Evolutionary conservation across 2,113 vertebrate genomes (phyloP).

Genomic region (Gila orcuttii): DNA sequence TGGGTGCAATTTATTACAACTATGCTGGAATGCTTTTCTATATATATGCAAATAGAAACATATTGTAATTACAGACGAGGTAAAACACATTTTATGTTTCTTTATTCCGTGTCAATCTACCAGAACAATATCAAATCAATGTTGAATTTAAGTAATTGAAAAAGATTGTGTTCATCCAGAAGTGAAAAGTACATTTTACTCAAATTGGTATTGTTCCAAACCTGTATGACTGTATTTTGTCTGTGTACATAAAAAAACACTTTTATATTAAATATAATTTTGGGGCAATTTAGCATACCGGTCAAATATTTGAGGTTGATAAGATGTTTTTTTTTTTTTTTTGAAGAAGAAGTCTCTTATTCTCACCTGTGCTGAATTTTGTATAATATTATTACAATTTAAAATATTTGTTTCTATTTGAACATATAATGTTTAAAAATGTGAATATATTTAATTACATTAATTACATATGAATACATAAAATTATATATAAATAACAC

Average conservation of each 20-base stretch:
- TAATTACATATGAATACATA: no score
- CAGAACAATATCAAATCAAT: constrained; percentile 28
- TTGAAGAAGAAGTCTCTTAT: not conserved
- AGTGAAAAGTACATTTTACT: not conserved
- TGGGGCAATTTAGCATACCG: not conserved
- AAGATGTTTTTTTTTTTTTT: not conserved
- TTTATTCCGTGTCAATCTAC: constrained; percentile 19
- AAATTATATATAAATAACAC: no score
- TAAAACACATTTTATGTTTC: constrained; percentile 39
- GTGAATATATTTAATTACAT: no score
- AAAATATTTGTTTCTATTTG: no score
- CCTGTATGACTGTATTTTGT: constrained; percentile 6
- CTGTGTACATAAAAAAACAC: not conserved
- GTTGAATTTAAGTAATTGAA: constrained; percentile 21
- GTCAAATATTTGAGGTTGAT: no score
- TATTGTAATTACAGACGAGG: constrained; percentile 55
- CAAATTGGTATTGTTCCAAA: not conserved
- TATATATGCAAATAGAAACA: constrained; percentile 61
- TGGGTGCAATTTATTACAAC: constrained; percentile 15
- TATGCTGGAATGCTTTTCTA: constrained; percentile 51
- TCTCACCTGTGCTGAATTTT: not conserved
- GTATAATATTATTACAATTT: no score
- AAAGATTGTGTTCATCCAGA: constrained; percentile 6
- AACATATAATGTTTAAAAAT: no score
- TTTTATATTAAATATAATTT: not conserved